A percentile compares a stretch with the other conserved stretches of the same genome.
Conservation (phyloP, 2,113 vertebrate genomes). For the Boleophthalmus pectinirostris region DNA sequence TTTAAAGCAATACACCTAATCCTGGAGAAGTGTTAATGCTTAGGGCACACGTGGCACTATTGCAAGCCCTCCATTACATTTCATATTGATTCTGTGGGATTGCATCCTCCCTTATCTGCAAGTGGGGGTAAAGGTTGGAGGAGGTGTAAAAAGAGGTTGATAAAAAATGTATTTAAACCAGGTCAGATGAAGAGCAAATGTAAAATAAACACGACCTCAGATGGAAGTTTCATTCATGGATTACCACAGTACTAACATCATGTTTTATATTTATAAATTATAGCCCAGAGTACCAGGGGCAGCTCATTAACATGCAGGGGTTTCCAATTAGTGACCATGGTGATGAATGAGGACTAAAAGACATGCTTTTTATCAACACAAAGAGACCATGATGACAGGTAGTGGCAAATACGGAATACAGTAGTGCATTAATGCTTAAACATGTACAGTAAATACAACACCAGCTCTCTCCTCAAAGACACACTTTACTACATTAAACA, state of each 20-base stretch:
- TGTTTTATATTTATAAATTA: conserved; percentile 11
- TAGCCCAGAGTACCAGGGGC: conserved; percentile 18
- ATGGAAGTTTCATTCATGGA: conserved; percentile 23
- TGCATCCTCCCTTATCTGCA: conserved; percentile 48
- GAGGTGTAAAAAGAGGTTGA: conserved; percentile 37
- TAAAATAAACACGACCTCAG: conserved; percentile 49
- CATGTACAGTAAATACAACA: conserved; percentile 17
- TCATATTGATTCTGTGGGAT: conserved; percentile 62
- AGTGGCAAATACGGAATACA: background rate
- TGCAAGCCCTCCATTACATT: conserved; percentile 41
- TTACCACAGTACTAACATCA: conserved; percentile 22
- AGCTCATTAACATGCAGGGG: conserved; percentile 30
- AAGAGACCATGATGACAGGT: conserved; percentile 25
- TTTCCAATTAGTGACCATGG: conserved; percentile 61
- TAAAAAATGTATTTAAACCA: conserved; percentile 54
- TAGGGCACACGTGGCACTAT: conserved; percentile 12
- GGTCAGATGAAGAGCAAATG: conserved; percentile 58
- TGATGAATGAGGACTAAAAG: conserved; percentile 31
- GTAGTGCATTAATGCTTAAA: background rate
- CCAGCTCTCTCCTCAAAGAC: conserved; percentile 4
- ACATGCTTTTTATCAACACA: conserved; percentile 25
- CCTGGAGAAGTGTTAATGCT: conserved; percentile 30
- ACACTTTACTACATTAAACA: conserved; percentile 3
- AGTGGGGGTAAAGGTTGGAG: conserved; percentile 15
- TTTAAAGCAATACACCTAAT: conserved; percentile 3